Conservation (phyloP, 2,888 invertebrate genomes). For the Clepsis dumicolana region DNA sequence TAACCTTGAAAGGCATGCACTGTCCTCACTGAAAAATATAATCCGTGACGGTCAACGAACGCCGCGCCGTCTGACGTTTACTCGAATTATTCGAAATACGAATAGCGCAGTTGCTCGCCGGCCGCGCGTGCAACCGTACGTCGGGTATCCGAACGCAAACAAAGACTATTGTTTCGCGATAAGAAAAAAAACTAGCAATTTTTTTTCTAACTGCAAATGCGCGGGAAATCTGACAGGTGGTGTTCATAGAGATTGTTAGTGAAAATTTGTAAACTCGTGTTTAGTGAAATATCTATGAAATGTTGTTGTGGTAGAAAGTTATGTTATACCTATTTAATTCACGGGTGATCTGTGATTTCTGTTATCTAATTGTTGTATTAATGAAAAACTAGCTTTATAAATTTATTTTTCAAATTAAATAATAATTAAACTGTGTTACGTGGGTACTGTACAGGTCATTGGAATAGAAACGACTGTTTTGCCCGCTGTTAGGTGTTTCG, state of each 20-base stretch:
- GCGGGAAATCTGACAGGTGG: constrained; percentile 36
- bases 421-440: constrained; percentile 44
- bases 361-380: not conserved
- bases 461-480: constrained; percentile 9
- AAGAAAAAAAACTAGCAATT: constrained; percentile 32
- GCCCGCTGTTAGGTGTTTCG: constrained; percentile 8
- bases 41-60: constrained; percentile 31
- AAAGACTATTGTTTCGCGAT: constrained; percentile 53
- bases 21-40: constrained; percentile 38
- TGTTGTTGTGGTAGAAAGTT: not conserved
- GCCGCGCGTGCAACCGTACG: constrained; percentile 48
- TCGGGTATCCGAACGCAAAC: constrained; percentile 53
- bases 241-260: constrained; percentile 1
- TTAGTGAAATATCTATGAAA: not conserved
- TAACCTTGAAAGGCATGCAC: constrained; percentile 37
- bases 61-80: constrained; percentile 36
- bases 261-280: not conserved
- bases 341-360: not conserved
- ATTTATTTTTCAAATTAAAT: constrained; percentile 26
- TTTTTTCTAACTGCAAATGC: constrained; percentile 43
- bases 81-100: constrained; percentile 22
- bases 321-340: not conserved
- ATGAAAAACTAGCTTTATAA: not conserved
- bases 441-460: constrained; percentile 30
- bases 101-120: constrained; percentile 53